Evolutionary conservation across 2,888 invertebrate genomes (phyloP).

Genomic region (Andrena marginata): DNA sequence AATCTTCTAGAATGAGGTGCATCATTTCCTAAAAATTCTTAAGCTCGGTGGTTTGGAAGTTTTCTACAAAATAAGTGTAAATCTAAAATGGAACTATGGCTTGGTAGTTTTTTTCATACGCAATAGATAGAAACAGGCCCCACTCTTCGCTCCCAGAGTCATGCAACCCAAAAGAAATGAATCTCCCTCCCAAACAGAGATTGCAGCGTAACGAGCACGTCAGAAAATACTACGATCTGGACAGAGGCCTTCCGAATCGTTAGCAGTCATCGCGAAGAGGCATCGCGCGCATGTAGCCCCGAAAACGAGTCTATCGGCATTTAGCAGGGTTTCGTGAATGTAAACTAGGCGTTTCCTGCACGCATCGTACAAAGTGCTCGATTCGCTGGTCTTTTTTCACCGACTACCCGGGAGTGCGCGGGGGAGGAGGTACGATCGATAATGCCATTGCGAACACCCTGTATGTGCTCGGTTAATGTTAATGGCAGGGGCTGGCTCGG

Average conservation of each 20-base stretch:
- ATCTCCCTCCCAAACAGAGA: background rate
- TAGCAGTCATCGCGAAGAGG: conserved; percentile 53
- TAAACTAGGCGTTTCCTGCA: conserved; percentile 75
- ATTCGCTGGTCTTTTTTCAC: conserved; percentile 75
- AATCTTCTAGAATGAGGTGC: too few species aligned
- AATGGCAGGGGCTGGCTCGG: conserved; percentile 77
- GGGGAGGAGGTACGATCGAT: conserved; percentile 67
- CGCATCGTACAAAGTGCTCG: conserved; percentile 73
- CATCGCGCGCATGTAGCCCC: conserved; percentile 13
- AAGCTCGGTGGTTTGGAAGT: too few species aligned
- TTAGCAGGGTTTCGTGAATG: conserved; percentile 73
- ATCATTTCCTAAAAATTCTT: too few species aligned
- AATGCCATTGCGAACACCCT: conserved; percentile 78
- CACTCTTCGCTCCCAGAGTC: background rate
- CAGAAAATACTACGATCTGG: background rate
- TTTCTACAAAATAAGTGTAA: too few species aligned
- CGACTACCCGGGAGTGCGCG: background rate
- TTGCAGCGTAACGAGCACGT: background rate
- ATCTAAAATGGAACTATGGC: too few species aligned
- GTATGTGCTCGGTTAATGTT: conserved; percentile 80
- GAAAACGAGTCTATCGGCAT: conserved; percentile 74
- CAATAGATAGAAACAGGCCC: background rate
- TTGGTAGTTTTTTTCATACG: background rate
- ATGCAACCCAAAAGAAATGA: background rate
- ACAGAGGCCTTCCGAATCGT: conserved; percentile 37